Conservation (phyloP, 2,797 vertebrate species). For the Enteromius radiatus region DNA sequence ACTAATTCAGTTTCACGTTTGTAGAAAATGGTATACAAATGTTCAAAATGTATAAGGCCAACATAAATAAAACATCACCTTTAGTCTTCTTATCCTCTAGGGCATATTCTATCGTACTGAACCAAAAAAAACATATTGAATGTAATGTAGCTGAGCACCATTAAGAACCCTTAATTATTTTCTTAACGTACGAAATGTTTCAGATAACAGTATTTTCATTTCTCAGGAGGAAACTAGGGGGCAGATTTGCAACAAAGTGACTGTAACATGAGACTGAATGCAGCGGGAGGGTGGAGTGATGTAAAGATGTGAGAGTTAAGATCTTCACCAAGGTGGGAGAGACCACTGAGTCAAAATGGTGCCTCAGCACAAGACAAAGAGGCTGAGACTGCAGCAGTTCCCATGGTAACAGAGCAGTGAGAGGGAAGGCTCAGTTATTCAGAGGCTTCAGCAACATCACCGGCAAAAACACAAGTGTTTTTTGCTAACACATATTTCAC, state of each 20-base stretch:
- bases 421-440: constrained; percentile 26
- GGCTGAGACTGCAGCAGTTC: constrained; percentile 79
- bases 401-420: constrained; percentile 80
- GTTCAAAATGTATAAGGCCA: background rate
- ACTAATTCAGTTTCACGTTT: background rate
- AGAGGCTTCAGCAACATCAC: background rate
- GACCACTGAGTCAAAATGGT: constrained; percentile 64
- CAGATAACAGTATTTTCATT: constrained; percentile 18
- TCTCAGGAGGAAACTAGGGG: constrained; percentile 36
- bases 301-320: constrained; percentile 41
- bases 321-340: constrained; percentile 58
- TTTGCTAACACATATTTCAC: background rate
- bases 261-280: constrained; percentile 44
- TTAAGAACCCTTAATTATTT: background rate
- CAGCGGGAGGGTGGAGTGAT: constrained; percentile 38
- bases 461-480: background rate
- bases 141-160: background rate
- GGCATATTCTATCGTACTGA: background rate
- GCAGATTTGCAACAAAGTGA: constrained; percentile 36
- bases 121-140: background rate
- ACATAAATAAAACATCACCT: background rate
- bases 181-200: background rate
- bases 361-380: constrained; percentile 61
- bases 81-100: background rate
- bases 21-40: background rate